Percentiles rank a stretch among this genome's conserved stretches.
These are phyloP conservation scores for Elaeidobius kamerunicus DNA, from an alignment of 2,888 invertebrate species.

Conservation along the genomic window DNA sequence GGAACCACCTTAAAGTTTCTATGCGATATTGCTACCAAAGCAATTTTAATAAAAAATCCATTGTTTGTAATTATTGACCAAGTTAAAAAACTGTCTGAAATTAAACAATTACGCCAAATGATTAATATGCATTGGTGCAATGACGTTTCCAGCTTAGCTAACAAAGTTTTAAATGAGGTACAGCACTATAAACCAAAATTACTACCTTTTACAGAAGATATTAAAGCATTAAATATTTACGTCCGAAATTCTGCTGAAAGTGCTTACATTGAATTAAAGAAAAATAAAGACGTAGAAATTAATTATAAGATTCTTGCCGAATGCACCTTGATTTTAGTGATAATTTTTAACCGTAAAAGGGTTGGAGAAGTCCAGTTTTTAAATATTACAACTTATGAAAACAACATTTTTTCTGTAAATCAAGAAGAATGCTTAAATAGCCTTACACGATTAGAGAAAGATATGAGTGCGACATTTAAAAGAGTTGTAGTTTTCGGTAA, in stretches of 20 bases:
- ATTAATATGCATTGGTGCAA: constrained; percentile 35
- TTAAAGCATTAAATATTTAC: constrained; percentile 29
- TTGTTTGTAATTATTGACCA: no score
- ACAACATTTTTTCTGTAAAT: background rate
- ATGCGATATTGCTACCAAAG: constrained; percentile 23
- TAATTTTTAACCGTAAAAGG: constrained; percentile 34
- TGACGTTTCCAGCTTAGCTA: constrained; percentile 35
- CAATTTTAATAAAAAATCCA: constrained; percentile 21
- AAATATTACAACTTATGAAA: constrained; percentile 27
- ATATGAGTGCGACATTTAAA: constrained; percentile 24
- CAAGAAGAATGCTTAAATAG: constrained; percentile 17
- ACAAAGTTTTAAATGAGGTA: constrained; percentile 34
- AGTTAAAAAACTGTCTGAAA: no score
- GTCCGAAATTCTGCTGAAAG: constrained; percentile 23
- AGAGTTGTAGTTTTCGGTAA: constrained; percentile 30
- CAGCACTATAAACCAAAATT: constrained; percentile 31
- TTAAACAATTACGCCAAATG: constrained; percentile 25
- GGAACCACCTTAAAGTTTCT: constrained; percentile 24
- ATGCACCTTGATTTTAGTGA: constrained; percentile 27
- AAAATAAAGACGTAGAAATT: constrained; percentile 11
- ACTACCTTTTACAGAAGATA: constrained; percentile 33
- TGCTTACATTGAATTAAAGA: constrained; percentile 26
- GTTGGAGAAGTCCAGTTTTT: constrained; percentile 33
- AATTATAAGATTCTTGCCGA: constrained; percentile 33
- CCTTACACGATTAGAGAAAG: constrained; percentile 17